Evolutionary conservation across 1,140 invertebrate genomes (phyloP).

Genomic region (Lasaia peninsularis): DNA sequence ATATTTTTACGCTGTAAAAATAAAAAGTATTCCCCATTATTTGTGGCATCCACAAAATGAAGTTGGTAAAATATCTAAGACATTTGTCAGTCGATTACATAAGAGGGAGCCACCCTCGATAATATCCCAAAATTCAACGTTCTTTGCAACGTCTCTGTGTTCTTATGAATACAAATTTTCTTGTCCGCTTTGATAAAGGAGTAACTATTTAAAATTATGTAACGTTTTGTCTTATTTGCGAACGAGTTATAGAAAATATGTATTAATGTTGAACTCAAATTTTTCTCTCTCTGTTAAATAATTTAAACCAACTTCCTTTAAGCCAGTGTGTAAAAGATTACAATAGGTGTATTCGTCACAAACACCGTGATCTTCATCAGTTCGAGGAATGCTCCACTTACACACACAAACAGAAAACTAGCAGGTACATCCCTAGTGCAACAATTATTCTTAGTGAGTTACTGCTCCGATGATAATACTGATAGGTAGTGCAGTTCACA

Average conservation of each 20-base stretch:
- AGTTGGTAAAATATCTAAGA: conserved; percentile 72
- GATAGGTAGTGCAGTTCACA: too few species aligned
- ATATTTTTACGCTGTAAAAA: conserved; percentile 14
- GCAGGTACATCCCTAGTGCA: too few species aligned
- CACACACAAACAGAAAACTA: too few species aligned
- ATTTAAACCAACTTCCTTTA: too few species aligned
- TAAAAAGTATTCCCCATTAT: conserved; percentile 35
- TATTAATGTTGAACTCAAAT: too few species aligned
- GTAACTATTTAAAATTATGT: conserved; percentile 8
- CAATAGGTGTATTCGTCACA: too few species aligned
- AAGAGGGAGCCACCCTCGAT: conserved; percentile 55
- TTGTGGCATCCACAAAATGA: conserved; percentile 57
- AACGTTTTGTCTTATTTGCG: not conserved
- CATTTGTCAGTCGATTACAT: conserved; percentile 75
- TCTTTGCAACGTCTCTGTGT: conserved; percentile 47
- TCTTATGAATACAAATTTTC: conserved; percentile 62
- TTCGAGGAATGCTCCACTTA: too few species aligned
- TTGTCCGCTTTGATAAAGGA: conserved; percentile 19
- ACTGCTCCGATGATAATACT: too few species aligned
- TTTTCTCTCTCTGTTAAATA: too few species aligned
- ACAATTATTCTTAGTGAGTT: too few species aligned
- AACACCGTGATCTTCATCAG: too few species aligned
- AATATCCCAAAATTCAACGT: conserved; percentile 57
- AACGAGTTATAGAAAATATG: not conserved
- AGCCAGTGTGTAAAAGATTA: too few species aligned